Evolutionary conservation across 1,140 invertebrate genomes (phyloP), one percentile per base, ranked within the genome.

Genomic region (Apis cerana): DNA sequence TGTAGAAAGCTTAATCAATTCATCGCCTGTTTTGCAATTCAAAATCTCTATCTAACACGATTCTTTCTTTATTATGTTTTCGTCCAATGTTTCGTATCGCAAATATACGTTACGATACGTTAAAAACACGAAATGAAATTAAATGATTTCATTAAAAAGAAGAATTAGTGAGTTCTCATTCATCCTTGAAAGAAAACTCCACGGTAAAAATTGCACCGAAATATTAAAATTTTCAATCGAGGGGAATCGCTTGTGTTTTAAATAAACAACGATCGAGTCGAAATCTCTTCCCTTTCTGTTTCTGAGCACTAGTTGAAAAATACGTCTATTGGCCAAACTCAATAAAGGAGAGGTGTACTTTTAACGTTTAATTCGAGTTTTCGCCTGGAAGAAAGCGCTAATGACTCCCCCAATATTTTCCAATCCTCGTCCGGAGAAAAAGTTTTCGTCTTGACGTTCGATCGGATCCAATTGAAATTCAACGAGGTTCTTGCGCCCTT

Each of bases 381-480:
- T 71, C 70, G 70, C 17, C 43, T 43, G 8, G 70, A 43, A 71
- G 17, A 10, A 17, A 33, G 52, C 52, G 56, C 17, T 71, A 71
- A 71, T 27, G 23, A 71, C 19, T 7, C 52, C 33, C 52, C 7
- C 52, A 8, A 54, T 71, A 58, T 71, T 58, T 56, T 71, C 33
- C 69, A 58, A 71, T 23, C 69, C 7, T 27, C 27, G 27, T 1
- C 27, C 10, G 52, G 19, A 58, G 52, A 58, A 58, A 58, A 71
- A 71, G 23, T 71, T 43, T 58, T 33, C 69, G 23, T 4, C 1
- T 23, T 12, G 69, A 50, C 23, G 52, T 71, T 71, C 52, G 69
- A 71, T 71, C 69, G 52, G 19, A 12, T 19, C 52, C 17, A 75
- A 75, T 75, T 75, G 72, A 75, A 75, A 75, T 71, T 75, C 72